Evolutionary conservation across 2,797 vertebrate species (phyloP).

Genomic region (Prunella strophiata): DNA sequence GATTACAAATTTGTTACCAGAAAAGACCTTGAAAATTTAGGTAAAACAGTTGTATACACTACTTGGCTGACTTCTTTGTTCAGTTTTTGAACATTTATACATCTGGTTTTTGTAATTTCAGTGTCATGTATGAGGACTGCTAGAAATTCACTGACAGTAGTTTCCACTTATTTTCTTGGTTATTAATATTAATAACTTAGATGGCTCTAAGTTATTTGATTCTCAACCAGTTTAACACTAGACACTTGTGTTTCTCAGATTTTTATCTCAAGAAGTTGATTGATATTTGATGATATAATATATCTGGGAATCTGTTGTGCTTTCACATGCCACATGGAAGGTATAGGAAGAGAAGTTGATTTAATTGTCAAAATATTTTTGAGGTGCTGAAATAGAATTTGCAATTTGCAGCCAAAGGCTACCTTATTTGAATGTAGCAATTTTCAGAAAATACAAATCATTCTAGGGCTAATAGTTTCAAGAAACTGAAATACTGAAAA

Average conservation of each 20-base stretch:
- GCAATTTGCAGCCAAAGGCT: not conserved
- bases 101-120: not conserved
- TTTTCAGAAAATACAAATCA: not conserved
- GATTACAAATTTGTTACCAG: slow-evolving; percentile 98
- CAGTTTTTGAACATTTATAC: not conserved
- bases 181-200: not conserved
- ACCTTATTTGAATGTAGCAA: not conserved
- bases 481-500: not conserved
- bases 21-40: slow-evolving; percentile 94
- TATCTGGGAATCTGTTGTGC: not conserved
- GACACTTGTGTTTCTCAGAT: not conserved
- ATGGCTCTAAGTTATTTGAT: not conserved
- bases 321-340: not conserved
- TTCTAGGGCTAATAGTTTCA: not conserved
- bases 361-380: not conserved
- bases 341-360: not conserved
- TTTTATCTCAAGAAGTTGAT: not conserved
- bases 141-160: not conserved
- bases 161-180: not conserved
- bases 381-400: not conserved
- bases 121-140: not conserved
- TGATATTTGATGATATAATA: not conserved
- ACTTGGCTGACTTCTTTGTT: not conserved
- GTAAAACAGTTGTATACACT: slow-evolving; percentile 76
- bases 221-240: not conserved